A percentile compares a stretch with the other conserved stretches of the same genome.
These are phyloP conservation scores for Sphinx pinastri DNA, from an alignment of 2,888 invertebrate species.

Conservation along the genomic window DNA sequence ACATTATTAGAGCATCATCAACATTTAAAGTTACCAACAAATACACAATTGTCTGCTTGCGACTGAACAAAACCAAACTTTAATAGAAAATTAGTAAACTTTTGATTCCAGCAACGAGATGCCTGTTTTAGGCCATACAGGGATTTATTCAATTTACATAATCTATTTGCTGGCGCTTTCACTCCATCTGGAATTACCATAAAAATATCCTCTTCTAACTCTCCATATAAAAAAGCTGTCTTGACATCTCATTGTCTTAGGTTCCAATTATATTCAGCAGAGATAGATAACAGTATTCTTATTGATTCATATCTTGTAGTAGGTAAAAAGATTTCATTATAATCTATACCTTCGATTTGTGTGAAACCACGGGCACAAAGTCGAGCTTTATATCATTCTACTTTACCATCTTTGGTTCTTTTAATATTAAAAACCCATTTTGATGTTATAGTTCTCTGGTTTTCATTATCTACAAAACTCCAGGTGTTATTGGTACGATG, in stretches of 20 bases:
- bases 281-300: conserved; percentile 27
- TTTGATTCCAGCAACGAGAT: conserved; percentile 42
- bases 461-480: conserved; percentile 26
- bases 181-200: conserved; percentile 40
- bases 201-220: conserved; percentile 37
- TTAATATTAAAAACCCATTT: neutral
- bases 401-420: conserved; percentile 22
- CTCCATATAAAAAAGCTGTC: conserved; percentile 43
- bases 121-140: conserved; percentile 45
- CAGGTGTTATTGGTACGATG: conserved; percentile 2
- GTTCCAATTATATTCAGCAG: conserved; percentile 25
- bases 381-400: conserved; percentile 32
- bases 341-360: conserved; percentile 31
- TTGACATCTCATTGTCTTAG: conserved; percentile 36
- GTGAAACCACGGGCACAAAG: conserved; percentile 33
- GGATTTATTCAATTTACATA: conserved; percentile 40
- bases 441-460: conserved; percentile 12
- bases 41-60: conserved; percentile 41
- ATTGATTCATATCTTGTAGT: conserved; percentile 31
- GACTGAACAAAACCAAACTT: conserved; percentile 40
- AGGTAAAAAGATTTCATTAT: conserved; percentile 32
- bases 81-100: conserved; percentile 36
- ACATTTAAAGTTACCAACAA: conserved; percentile 42
- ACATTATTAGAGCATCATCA: conserved; percentile 38
- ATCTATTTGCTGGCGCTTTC: neutral